Conservation (phyloP, 2,888 invertebrate genomes). For the Pristionchus exspectatus region DNA sequence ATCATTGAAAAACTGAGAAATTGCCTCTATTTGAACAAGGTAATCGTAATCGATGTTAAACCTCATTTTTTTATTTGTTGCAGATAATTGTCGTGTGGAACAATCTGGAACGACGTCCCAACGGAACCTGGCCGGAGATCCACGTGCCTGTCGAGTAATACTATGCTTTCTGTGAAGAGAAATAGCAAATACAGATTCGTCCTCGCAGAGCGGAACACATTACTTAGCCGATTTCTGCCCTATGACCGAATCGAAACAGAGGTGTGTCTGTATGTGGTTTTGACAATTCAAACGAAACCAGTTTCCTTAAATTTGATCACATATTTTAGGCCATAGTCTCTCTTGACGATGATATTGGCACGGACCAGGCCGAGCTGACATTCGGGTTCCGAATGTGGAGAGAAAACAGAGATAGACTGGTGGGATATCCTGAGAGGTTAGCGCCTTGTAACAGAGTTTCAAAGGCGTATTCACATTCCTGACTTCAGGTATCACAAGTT, state of each 20-base stretch:
- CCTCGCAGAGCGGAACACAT: not conserved
- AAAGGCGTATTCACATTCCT: no score
- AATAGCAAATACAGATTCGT: not conserved
- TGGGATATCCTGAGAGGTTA: not conserved
- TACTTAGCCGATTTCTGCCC: not conserved
- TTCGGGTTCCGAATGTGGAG: conserved; percentile 24
- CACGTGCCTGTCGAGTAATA: not conserved
- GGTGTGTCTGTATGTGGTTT: no score
- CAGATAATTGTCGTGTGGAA: conserved; percentile 32
- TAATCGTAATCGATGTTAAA: conserved; percentile 79
- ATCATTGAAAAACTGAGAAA: conserved; percentile 91
- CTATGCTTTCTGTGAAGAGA: not conserved
- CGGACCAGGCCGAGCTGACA: not conserved
- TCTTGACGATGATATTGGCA: not conserved
- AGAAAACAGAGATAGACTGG: conserved; percentile 2
- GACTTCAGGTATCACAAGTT: not conserved
- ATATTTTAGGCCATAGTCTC: not conserved
- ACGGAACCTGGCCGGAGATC: conserved; percentile 25
- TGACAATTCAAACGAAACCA: not conserved
- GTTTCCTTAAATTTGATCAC: not conserved
- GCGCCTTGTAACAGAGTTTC: not conserved
- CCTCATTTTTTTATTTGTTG: not conserved
- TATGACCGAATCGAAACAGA: conserved; percentile 7
- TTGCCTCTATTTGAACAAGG: conserved; percentile 95
- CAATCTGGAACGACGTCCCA: not conserved